A percentile compares a stretch with the other conserved stretches of the same genome.
phyloP scores from a whole-genome alignment of 2,113 vertebrate genomes.

The Paratilapia polleni region DNA sequence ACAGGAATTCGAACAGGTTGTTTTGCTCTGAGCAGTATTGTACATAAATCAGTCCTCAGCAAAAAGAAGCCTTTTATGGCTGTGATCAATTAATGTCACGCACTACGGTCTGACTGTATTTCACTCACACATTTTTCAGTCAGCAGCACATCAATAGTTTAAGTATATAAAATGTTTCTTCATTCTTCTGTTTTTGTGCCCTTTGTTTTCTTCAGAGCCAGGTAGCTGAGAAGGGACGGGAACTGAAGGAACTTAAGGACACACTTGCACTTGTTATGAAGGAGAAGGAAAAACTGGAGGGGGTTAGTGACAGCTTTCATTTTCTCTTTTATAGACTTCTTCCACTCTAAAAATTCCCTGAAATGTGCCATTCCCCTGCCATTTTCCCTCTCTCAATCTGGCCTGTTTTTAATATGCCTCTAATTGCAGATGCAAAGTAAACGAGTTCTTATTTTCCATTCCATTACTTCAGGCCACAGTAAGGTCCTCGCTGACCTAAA shows the following conservation, averaged over 20 bases:
- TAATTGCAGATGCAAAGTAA: constrained; percentile 80
- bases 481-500: constrained; percentile 65
- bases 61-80: constrained; percentile 57
- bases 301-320: constrained; percentile 75
- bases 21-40: constrained; percentile 51
- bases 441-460: constrained; percentile 82
- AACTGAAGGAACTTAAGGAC: constrained; percentile 87
- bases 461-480: constrained; percentile 79
- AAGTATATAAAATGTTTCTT: constrained; percentile 2
- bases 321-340: constrained; percentile 69
- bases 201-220: constrained; percentile 83
- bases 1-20: constrained; percentile 68
- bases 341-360: constrained; percentile 65
- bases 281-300: constrained; percentile 88
- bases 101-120: constrained; percentile 10
- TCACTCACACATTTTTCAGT: constrained; percentile 15
- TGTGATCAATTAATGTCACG: constrained; percentile 50
- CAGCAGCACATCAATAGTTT: constrained; percentile 10
- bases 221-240: constrained; percentile 89
- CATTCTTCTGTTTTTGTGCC: constrained; percentile 20
- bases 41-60: constrained; percentile 59
- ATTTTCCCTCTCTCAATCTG: constrained; percentile 57
- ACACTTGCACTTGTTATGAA: constrained; percentile 82
- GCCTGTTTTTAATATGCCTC: constrained; percentile 75
- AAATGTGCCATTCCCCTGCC: constrained; percentile 56